Conservation (phyloP, 2,888 invertebrate species). For the Phyllotreta striolata region DNA sequence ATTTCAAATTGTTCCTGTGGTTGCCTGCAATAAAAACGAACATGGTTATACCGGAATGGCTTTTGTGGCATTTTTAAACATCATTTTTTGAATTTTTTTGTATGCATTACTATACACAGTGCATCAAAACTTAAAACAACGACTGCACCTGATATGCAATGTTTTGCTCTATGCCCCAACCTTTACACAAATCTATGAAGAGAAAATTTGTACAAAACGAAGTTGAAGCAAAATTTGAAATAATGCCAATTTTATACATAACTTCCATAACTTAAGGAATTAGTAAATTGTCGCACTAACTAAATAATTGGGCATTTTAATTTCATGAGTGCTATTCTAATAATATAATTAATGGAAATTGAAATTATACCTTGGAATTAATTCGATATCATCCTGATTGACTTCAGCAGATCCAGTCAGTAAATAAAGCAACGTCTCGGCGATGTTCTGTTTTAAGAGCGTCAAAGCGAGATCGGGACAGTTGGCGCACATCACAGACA, state of each 20-base stretch:
- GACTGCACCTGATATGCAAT: constrained; percentile 49
- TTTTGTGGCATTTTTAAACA: too few species aligned
- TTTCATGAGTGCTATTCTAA: neutral
- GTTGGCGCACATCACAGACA: constrained; percentile 94
- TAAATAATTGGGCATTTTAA: too few species aligned
- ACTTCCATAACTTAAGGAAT: neutral
- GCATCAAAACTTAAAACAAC: constrained; percentile 45
- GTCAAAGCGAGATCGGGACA: constrained; percentile 94
- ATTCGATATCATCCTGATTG: constrained; percentile 74
- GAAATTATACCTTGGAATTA: constrained; percentile 75
- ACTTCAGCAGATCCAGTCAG: constrained; percentile 83
- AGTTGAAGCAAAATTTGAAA: constrained; percentile 12
- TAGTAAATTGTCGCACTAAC: neutral
- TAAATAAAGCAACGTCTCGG: constrained; percentile 92
- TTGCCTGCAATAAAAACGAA: constrained; percentile 51
- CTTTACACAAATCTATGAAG: constrained; percentile 26
- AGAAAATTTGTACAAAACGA: constrained; percentile 10
- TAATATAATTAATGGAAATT: neutral
- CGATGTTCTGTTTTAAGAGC: constrained; percentile 92
- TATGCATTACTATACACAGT: constrained; percentile 52
- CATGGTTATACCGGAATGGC: constrained; percentile 16
- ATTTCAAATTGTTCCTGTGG: constrained; percentile 98
- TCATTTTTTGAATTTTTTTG: constrained; percentile 30
- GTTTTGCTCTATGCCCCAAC: constrained; percentile 34
- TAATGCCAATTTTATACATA: neutral